phyloP scores from a whole-genome alignment of 2,113 vertebrate species.

The Cochlearius cochlearius region DNA sequence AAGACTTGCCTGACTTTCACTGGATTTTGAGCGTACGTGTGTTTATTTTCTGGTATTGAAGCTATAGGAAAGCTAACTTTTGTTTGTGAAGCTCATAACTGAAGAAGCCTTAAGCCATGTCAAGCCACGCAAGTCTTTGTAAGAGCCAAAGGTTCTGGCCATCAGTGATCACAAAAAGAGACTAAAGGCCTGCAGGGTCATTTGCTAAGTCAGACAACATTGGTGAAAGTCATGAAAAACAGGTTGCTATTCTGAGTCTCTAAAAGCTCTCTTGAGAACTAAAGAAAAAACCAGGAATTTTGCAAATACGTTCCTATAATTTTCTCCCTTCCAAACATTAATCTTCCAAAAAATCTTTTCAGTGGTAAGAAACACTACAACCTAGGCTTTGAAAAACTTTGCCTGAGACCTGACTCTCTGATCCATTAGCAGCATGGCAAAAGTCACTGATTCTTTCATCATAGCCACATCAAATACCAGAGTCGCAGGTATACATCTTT shows the following conservation, averaged over 20 bases:
- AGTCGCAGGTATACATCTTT: neutral
- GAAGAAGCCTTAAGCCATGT: neutral
- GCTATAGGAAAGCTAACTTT: neutral
- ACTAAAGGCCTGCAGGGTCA: neutral
- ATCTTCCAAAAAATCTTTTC: neutral
- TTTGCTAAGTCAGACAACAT: neutral
- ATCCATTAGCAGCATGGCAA: neutral
- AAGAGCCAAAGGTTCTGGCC: neutral
- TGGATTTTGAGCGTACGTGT: neutral
- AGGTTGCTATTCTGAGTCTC: neutral
- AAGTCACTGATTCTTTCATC: neutral
- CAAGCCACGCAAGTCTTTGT: neutral
- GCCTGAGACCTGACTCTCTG: neutral
- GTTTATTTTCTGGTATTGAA: neutral
- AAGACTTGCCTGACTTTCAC: constrained; percentile 39
- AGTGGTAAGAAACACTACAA: neutral
- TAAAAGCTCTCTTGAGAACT: neutral
- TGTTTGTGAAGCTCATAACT: neutral
- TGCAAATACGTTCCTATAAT: neutral
- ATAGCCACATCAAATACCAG: neutral
- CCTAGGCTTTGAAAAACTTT: neutral
- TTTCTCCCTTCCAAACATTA: neutral
- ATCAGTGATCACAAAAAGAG: neutral
- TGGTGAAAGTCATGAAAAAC: neutral
- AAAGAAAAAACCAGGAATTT: neutral